Evolutionary conservation across 2,888 invertebrate species (phyloP).

Genomic region (Acanthosepion lycidas): DNA sequence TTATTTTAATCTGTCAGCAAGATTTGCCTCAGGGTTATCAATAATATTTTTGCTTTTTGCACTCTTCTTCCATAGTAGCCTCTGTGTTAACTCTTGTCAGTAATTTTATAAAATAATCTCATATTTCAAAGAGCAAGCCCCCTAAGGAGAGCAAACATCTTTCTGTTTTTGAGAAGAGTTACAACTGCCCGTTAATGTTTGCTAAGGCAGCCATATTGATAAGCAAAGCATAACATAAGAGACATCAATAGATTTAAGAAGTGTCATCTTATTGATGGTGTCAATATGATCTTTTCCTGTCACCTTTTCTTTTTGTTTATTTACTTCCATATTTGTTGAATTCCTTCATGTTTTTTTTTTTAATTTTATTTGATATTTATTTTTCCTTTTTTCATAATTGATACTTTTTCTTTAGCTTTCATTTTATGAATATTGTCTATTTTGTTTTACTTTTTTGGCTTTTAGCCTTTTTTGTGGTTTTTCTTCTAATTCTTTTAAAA

Average conservation of each 20-base stretch:
- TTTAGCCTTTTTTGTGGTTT: no score
- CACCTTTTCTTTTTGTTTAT: neutral
- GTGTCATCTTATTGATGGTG: neutral
- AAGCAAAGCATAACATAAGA: neutral
- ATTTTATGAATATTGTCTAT: neutral
- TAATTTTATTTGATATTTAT: no score
- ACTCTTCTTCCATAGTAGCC: neutral
- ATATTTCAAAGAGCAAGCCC: neutral
- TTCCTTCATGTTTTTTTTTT: neutral
- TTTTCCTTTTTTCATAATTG: no score
- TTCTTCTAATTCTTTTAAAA: no score
- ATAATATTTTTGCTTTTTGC: slow-evolving; percentile 33
- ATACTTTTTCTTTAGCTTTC: neutral
- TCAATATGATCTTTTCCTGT: neutral
- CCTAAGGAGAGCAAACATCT: neutral
- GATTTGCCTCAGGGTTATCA: neutral
- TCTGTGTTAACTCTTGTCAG: slow-evolving; percentile 33
- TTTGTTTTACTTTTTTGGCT: no score
- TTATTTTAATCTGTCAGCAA: slow-evolving; percentile 33
- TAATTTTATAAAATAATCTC: slow-evolving; percentile 33
- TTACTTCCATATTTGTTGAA: neutral
- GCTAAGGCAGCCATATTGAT: neutral
- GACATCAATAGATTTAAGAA: neutral
- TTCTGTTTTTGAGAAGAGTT: neutral
- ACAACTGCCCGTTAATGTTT: slow-evolving; percentile 14